Evolutionary conservation across 1,140 invertebrate species (phyloP), one percentile per base, ranked within the genome.

Genomic region (Drosophila cardini): DNA sequence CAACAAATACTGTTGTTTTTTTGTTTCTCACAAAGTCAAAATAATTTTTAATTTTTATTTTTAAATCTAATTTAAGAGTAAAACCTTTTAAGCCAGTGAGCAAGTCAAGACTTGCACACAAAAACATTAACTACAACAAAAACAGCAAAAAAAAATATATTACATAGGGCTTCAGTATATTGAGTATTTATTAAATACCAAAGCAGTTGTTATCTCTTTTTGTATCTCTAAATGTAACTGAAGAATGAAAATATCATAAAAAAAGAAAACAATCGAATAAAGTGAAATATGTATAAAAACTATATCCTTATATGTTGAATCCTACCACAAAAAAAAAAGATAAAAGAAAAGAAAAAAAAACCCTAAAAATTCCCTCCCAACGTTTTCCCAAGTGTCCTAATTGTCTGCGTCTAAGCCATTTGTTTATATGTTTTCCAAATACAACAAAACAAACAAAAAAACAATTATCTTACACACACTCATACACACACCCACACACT

Each of bases 401-500:
- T 94, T 94, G 93, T 94, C 93, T 94, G 93, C 93, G 93, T 94
- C 93, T 94, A 90, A 82, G 91, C 92, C 92, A 92, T 92, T 93
- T 92, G 91, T 92, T 91, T 92, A 84, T 89, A 86, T 91, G 89
- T 91, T 91, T 91, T 84, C 90, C 85, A 90, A 89, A 80, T 85
- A 83, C 84, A 80, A 82, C 76, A 64, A 83, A 32, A 78, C 21
- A 56, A n/a, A 46, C 57, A 69, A 15, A 67, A 68, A 15, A 67
- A 68, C 57, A 67, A 52, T 42, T 26, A 40, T 46, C 36, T 26
- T 26, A 50, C 70, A 36, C 45, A 55, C 36, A 45, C 57, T n/a
- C 46, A 45, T 36, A 30, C 45, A 45, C 52, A 62, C 21, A 65
- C 72, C 55, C 53, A 60, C 48, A 62, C 70, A 72, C 45, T 69